phyloP scores from a whole-genome alignment of 2,888 invertebrate genomes.

The Drosophila mulleri region DNA sequence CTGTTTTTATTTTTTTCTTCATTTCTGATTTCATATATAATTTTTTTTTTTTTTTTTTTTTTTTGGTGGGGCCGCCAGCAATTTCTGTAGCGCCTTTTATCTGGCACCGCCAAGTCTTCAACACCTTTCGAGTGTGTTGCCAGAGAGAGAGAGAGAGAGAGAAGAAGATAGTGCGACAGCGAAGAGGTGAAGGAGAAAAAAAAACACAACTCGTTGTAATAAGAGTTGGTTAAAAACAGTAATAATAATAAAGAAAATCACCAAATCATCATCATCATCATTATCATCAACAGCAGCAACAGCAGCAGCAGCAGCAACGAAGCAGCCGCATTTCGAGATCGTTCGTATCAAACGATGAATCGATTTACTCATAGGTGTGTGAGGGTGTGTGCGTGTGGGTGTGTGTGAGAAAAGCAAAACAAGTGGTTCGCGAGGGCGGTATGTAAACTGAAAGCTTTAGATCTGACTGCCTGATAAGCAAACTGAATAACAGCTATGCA shows the following conservation, averaged over 20 bases:
- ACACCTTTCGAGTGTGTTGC: slow-evolving; percentile 72
- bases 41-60: neutral
- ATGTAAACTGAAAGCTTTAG: slow-evolving; percentile 28
- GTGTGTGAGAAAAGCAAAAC: slow-evolving; percentile 36
- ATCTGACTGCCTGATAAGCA: slow-evolving; percentile 20
- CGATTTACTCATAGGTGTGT: slow-evolving; percentile 56
- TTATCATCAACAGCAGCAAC: slow-evolving; percentile 49
- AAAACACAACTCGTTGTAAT: slow-evolving; percentile 75
- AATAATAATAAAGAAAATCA: slow-evolving; percentile 81
- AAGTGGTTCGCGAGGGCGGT: slow-evolving; percentile 46
- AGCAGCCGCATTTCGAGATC: slow-evolving; percentile 50
- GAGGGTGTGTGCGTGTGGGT: slow-evolving; percentile 13
- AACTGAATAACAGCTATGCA: neutral
- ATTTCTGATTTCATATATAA: slow-evolving; percentile 16
- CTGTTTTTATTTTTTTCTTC: slow-evolving; percentile 50
- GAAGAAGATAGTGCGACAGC: neutral
- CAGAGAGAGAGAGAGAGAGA: slow-evolving; percentile 34
- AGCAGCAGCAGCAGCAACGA: slow-evolving; percentile 22
- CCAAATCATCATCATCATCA: slow-evolving; percentile 80
- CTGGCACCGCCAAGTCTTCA: slow-evolving; percentile 81
- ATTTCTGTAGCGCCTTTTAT: slow-evolving; percentile 77
- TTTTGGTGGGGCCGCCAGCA: slow-evolving; percentile 57
- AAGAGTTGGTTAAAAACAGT: slow-evolving; percentile 81
- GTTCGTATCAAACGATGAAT: slow-evolving; percentile 72
- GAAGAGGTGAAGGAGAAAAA: slow-evolving; percentile 9